These are phyloP conservation scores for Conomelus anceps DNA, from an alignment of 2,888 invertebrate species.

Conservation along the genomic window DNA sequence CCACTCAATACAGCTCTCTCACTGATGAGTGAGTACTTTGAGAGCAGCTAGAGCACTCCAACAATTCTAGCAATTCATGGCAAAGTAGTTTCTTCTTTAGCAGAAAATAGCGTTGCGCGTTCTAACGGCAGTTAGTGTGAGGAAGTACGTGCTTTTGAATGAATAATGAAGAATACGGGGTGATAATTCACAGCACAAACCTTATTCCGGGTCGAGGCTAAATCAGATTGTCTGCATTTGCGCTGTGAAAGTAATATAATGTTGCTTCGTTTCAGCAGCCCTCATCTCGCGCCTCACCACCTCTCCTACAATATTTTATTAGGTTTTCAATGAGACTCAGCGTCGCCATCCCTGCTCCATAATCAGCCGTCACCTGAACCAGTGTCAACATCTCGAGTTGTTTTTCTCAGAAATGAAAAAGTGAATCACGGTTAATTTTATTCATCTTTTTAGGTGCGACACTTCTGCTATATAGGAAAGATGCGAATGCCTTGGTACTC, in stretches of 20 bases:
- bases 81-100: not conserved
- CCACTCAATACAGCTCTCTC: no score
- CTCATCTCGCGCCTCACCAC: no score
- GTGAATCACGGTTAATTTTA: not conserved
- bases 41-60: not conserved
- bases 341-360: not conserved
- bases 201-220: not conserved
- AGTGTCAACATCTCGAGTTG: not conserved
- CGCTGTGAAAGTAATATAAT: not conserved
- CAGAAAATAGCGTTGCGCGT: not conserved
- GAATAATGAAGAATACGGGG: not conserved
- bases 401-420: not conserved
- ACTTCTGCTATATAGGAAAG: no score
- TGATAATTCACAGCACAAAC: not conserved
- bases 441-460: not conserved
- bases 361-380: not conserved
- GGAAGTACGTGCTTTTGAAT: not conserved
- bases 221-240: not conserved
- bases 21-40: no score
- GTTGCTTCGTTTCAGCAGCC: not conserved
- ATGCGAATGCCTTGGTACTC: not conserved
- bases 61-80: not conserved
- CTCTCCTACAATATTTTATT: not conserved
- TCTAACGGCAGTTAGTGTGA: not conserved
- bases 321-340: not conserved